These are phyloP conservation scores for Etheostoma cragini DNA, from an alignment of 2,113 vertebrate genomes.

Conservation along the genomic window DNA sequence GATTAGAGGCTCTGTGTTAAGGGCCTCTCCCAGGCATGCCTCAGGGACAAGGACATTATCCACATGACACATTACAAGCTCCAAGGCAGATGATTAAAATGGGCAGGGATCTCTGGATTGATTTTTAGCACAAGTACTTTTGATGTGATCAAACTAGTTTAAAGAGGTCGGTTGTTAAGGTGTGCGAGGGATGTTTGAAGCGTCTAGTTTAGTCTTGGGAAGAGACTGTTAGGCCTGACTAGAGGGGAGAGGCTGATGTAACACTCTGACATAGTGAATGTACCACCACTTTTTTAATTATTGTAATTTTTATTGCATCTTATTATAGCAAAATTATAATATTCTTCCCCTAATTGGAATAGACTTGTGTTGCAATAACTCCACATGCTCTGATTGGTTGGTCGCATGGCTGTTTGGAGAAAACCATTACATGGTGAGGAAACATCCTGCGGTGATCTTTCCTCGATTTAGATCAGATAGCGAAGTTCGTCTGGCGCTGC, in stretches of 20 bases:
- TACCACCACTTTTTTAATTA: constrained; percentile 54
- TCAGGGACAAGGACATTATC: constrained; percentile 82
- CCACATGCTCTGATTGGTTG: constrained; percentile 44
- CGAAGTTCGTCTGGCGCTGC: constrained; percentile 55
- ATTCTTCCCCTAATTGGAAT: constrained; percentile 55
- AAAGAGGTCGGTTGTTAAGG: constrained; percentile 75
- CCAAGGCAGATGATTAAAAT: constrained; percentile 78
- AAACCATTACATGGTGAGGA: constrained; percentile 60
- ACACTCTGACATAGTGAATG: constrained; percentile 63
- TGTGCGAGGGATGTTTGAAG: constrained; percentile 69
- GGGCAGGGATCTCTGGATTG: constrained; percentile 69
- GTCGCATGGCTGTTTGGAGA: constrained; percentile 39
- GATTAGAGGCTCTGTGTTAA: constrained; percentile 78
- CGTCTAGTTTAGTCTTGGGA: constrained; percentile 59
- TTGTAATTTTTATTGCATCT: constrained; percentile 63
- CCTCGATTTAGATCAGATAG: constrained; percentile 77
- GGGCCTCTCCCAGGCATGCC: constrained; percentile 72
- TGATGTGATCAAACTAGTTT: constrained; percentile 81
- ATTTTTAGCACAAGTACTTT: constrained; percentile 69
- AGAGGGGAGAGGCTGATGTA: constrained; percentile 77
- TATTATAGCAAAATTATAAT: constrained; percentile 54
- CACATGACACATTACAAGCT: constrained; percentile 80
- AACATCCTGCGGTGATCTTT: constrained; percentile 72
- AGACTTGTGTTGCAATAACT: constrained; percentile 51
- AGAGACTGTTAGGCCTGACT: constrained; percentile 69